Evolutionary conservation across 2,888 invertebrate genomes (phyloP), one percentile per base, ranked within the genome.

Genomic region (Scrobipalpa costella): DNA sequence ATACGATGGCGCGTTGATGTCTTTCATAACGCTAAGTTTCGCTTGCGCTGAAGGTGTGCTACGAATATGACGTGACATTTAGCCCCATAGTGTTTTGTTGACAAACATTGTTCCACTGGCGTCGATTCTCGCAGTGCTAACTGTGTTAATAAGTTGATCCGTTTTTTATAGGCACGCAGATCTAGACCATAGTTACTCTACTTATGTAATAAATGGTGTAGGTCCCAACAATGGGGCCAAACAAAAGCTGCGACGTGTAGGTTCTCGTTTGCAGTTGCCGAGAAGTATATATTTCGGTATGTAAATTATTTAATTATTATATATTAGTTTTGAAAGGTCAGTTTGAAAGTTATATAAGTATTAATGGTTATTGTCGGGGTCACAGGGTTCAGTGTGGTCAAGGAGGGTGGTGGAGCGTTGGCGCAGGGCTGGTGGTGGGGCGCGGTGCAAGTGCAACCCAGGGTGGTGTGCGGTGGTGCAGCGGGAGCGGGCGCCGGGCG

Each of bases 1-100:
- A n/a, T 44, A 15, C 5, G n/a, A 44, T 15, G 15, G 44, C 44
- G 44, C 64, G 55, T 69, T 63, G 17, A 70, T 63, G 63, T 70
- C 50, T 64, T 61, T 60, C 49, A 61, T 58, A 36, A 27, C 50
- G 36, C 21, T 5, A 44, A 3, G 44, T 36, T 36, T 7, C n/a
- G n/a, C n/a, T 7, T n/a, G 0, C 5, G 44, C 13, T 13, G n/a
- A n/a, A 2, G n/a, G n/a, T 44, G 15, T 44, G 40, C 40, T 40
- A 40, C 13, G n/a, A 44, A 13, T 13, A 40, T 15, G 19, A 19
- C 49, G 21, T 40, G 62, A 38, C 55, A 55, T 62, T 62, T 62
- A 60, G 49, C 49, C 19, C 49, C 50, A 61, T 52, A 19, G 21
- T 38, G 52, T 61, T 50, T 52, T 52, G 52, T 61, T 38, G 21